A percentile compares a stretch with the other conserved stretches of the same genome.
Conservation (phyloP, 2,888 invertebrate species). For the Drosophila melanocephala region DNA sequence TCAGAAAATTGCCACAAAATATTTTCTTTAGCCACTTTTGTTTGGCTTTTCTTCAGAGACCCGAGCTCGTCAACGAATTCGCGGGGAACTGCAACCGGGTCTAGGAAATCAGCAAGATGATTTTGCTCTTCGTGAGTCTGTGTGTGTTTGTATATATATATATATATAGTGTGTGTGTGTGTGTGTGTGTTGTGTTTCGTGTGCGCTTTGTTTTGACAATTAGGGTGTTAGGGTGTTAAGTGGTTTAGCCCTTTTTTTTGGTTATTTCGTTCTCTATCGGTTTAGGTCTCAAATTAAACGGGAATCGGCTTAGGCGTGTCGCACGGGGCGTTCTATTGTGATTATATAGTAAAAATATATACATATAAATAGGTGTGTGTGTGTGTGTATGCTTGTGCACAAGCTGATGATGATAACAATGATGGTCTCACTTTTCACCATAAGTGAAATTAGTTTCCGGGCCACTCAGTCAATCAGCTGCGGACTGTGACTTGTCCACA, state of each 20-base stretch:
- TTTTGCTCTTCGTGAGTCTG: slow-evolving; percentile 27
- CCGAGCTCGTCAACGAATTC: slow-evolving; percentile 4
- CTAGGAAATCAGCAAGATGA: slow-evolving; percentile 44
- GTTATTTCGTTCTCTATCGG: slow-evolving; percentile 9
- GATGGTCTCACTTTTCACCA: slow-evolving; percentile 57
- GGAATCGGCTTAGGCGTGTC: slow-evolving; percentile 77
- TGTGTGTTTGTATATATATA: slow-evolving; percentile 15
- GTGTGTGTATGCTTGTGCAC: slow-evolving; percentile 15
- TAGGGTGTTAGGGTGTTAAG: slow-evolving; percentile 83
- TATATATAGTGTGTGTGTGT: slow-evolving; percentile 17
- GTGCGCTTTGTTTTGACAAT: slow-evolving; percentile 80
- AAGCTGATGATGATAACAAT: slow-evolving; percentile 31
- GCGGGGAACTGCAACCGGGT: slow-evolving; percentile 17
- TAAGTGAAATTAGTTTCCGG: slow-evolving; percentile 64
- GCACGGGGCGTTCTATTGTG: slow-evolving; percentile 82
- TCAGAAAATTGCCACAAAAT: slow-evolving; percentile 65
- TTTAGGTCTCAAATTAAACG: slow-evolving; percentile 74
- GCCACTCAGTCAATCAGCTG: slow-evolving; percentile 29
- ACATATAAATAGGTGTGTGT: neutral
- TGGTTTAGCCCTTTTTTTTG: slow-evolving; percentile 78
- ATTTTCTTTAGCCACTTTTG: slow-evolving; percentile 69
- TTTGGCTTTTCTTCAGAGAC: slow-evolving; percentile 40
- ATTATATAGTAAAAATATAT: slow-evolving; percentile 35
- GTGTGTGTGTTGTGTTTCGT: slow-evolving; percentile 55
- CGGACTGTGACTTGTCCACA: slow-evolving; percentile 16